phyloP scores from a whole-genome alignment of 1,140 invertebrate genomes.

The Branchinecta lynchi region DNA sequence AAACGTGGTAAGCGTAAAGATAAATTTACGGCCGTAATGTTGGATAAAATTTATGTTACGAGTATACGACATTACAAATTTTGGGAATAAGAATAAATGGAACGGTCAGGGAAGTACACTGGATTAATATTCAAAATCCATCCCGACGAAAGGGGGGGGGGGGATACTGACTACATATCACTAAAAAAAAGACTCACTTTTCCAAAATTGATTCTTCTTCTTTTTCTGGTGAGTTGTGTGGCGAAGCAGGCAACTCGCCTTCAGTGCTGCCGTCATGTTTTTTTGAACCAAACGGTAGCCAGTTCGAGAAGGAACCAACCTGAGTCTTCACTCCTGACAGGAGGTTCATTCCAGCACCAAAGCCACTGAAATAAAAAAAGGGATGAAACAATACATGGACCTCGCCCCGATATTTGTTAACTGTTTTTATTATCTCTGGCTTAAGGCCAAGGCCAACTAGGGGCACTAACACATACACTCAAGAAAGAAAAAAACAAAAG shows the following conservation, averaged over 20 bases:
- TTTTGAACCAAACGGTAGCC: background rate
- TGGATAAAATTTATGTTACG: too few species aligned
- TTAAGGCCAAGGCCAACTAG: background rate
- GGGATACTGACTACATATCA: too few species aligned
- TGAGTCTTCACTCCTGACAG: background rate
- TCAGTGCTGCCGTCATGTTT: background rate
- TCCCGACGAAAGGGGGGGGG: too few species aligned
- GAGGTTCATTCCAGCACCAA: background rate
- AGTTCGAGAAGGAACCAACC: slow-evolving; percentile 2
- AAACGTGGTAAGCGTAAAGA: too few species aligned
- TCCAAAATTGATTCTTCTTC: background rate
- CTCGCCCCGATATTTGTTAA: background rate
- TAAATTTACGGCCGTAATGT: too few species aligned
- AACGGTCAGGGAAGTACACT: too few species aligned
- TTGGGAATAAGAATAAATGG: too few species aligned
- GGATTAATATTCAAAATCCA: too few species aligned
- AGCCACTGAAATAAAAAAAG: background rate
- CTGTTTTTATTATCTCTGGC: background rate
- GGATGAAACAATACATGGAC: background rate
- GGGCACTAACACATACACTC: background rate
- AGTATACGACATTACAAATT: too few species aligned
- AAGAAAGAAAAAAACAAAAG: background rate
- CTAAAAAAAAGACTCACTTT: background rate
- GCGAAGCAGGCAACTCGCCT: background rate
- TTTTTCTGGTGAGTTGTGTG: background rate